Evolutionary conservation across 1,140 invertebrate species (phyloP), one percentile per base, ranked within the genome.

Genomic region (Drosophila lacertosa): DNA sequence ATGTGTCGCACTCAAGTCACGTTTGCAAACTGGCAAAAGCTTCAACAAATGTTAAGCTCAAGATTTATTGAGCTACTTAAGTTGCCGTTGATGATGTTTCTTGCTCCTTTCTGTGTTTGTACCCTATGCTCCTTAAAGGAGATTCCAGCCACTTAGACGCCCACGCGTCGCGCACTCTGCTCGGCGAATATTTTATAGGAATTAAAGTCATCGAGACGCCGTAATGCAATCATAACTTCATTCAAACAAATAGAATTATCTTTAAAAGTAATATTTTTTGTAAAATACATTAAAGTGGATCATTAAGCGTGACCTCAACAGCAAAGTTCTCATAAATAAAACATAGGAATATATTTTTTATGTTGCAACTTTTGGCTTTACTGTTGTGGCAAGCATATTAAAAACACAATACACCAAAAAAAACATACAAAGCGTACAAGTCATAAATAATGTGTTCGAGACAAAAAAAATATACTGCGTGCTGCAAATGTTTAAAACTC

Each of bases 21-120:
- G 82, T 86, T 71, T 74, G 48, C 65, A 62, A 80, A 81, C 72
- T 66, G 67, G 63, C 63, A 86, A 59, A 74, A 88, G 70, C 67
- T 71, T 88, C 70, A 78, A 68, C 82, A 88, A 82, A 86, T 88
- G 82, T 75, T 86, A 88, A 86, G 82, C 82, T 74, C 70, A 78
- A 77, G 82, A 86, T 86, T 86, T 86, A 86, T 86, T 88, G 82
- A 75, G 77, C 77, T 88, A 86, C 81, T 86, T 86, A 88, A 74
- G 81, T 50, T 86, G 74, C 64, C 80, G 77, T 73, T 84, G 80
- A 86, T 84, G 81, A 80, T 83, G 80, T 24, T 55, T 16, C 60
- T 55, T 62, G 26, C 18, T 39, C 16, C 37, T 16, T 20, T 48
- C 32, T 13, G 4, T 24, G 2, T 54, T 16, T 32, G 40, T 32